These are phyloP conservation scores for Phrynosoma blainvillii DNA, from an alignment of 2,113 vertebrate species.

Conservation along the genomic window DNA sequence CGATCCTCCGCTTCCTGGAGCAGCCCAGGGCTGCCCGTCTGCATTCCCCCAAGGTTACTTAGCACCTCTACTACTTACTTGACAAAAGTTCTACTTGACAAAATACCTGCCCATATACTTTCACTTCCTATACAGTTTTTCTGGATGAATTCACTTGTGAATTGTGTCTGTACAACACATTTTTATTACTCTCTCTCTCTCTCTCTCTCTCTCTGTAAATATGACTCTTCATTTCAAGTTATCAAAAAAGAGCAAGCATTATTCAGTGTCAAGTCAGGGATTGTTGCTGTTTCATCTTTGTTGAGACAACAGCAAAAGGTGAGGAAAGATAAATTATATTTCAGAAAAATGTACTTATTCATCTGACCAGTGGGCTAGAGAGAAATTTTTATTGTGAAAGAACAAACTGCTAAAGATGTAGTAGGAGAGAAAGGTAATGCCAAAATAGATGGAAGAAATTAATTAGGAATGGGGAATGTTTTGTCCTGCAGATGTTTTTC, in stretches of 20 bases:
- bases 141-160: not conserved
- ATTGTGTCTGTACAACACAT: not conserved
- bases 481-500: too few species aligned
- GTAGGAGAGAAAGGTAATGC: not conserved
- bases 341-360: not conserved
- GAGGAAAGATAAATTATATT: not conserved
- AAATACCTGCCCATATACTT: not conserved
- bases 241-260: not conserved
- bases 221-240: not conserved
- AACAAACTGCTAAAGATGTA: not conserved
- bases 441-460: not conserved
- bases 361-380: not conserved
- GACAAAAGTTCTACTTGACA: too few species aligned
- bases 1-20: too few species aligned
- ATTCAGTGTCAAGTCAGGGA: not conserved
- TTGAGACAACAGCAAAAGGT: not conserved
- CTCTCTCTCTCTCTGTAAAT: too few species aligned
- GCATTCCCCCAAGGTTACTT: too few species aligned
- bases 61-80: too few species aligned
- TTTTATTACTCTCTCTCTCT: not conserved
- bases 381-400: not conserved
- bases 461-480: not conserved
- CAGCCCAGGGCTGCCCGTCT: too few species aligned
- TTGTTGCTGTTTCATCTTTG: too few species aligned
- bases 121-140: not conserved